Conservation (phyloP, 1,140 invertebrate genomes). For the Olivierus martensii region DNA sequence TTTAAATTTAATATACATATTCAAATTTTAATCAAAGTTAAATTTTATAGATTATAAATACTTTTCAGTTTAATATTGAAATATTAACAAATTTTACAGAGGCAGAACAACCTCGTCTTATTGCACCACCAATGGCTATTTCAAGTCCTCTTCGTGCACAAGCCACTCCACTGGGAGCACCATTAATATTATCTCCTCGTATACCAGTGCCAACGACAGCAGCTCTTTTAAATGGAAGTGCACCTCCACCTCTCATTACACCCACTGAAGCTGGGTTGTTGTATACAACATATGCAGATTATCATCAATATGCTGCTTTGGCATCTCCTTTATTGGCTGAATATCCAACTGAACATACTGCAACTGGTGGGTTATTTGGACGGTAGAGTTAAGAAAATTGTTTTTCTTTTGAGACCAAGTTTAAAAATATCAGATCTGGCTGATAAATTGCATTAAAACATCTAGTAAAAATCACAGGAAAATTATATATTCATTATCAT, state of each 20-base stretch:
- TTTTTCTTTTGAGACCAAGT: too few relatives aligned
- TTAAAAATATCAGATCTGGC: too few relatives aligned
- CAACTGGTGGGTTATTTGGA: slow-evolving; percentile 61
- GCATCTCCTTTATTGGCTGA: slow-evolving; percentile 66
- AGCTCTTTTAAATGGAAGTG: slow-evolving; percentile 52
- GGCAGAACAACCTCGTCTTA: slow-evolving; percentile 29
- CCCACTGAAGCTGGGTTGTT: slow-evolving; percentile 40
- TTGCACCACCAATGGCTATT: slow-evolving; percentile 44
- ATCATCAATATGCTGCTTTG: slow-evolving; percentile 73
- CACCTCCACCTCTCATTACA: slow-evolving; percentile 32
- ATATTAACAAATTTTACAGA: slow-evolving; percentile 1
- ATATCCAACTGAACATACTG: slow-evolving; percentile 66
- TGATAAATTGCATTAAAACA: too few relatives aligned
- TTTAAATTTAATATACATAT: too few relatives aligned
- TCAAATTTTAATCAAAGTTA: too few relatives aligned
- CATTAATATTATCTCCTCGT: slow-evolving; percentile 71
- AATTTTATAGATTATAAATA: too few relatives aligned
- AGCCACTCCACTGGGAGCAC: slow-evolving; percentile 48
- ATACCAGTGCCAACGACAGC: slow-evolving; percentile 56
- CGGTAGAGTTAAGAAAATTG: too few relatives aligned
- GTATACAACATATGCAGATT: slow-evolving; percentile 68
- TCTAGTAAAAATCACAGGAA: too few relatives aligned
- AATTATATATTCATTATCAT: too few relatives aligned
- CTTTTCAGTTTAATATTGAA: too few relatives aligned
- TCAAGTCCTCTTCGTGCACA: slow-evolving; percentile 49